Percentiles rank a stretch among this genome's conserved stretches.
Conservation (phyloP, 1,140 invertebrate species). For the Pseudomyrmex gracilis region DNA sequence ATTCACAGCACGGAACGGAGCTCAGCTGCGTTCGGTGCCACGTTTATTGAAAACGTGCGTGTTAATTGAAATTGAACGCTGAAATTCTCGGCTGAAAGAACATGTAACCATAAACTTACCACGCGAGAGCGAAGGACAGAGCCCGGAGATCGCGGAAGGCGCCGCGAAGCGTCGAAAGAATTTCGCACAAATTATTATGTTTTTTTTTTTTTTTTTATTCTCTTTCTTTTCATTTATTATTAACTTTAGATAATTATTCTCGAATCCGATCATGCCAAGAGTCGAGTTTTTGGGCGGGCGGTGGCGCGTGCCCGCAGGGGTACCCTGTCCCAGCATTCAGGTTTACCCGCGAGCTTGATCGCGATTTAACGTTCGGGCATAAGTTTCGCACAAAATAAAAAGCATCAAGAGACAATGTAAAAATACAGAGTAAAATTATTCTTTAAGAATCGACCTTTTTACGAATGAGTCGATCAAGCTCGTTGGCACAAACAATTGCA, state of each 20-base stretch:
- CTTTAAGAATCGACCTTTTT: neutral
- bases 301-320: slow-evolving; percentile 91
- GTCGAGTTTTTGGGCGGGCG: slow-evolving; percentile 78
- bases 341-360: slow-evolving; percentile 86
- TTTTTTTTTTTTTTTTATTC: slow-evolving; percentile 3
- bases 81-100: slow-evolving; percentile 51
- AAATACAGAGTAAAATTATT: neutral
- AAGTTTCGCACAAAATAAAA: neutral
- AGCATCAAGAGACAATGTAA: neutral
- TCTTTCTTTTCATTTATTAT: slow-evolving; percentile 21
- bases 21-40: slow-evolving; percentile 57
- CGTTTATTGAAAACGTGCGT: slow-evolving; percentile 36
- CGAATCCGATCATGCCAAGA: slow-evolving; percentile 74
- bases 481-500: slow-evolving; percentile 74
- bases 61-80: neutral
- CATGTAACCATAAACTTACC: slow-evolving; percentile 71
- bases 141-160: slow-evolving; percentile 74
- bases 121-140: slow-evolving; percentile 76
- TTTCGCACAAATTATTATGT: slow-evolving; percentile 46
- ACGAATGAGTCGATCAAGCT: slow-evolving; percentile 74
- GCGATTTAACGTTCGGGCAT: neutral
- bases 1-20: slow-evolving; percentile 36
- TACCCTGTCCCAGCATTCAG: slow-evolving; percentile 99
- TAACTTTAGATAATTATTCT: slow-evolving; percentile 50
- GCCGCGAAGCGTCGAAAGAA: slow-evolving; percentile 68